A percentile compares a stretch with the other conserved stretches of the same genome.
phyloP scores from a whole-genome alignment of 2,797 vertebrate genomes.

The Sebastes trivittatus region DNA sequence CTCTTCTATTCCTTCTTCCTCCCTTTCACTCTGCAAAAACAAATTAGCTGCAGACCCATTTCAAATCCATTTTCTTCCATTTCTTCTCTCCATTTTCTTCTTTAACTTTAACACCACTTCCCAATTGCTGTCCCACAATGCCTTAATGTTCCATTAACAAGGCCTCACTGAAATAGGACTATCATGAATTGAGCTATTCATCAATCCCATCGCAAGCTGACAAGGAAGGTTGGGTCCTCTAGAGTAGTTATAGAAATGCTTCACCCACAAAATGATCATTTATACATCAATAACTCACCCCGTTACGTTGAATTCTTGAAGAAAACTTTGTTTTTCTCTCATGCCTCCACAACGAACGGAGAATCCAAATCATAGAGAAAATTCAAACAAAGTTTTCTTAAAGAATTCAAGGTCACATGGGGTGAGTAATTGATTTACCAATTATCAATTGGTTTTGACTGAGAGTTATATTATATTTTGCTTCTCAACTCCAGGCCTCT shows the following conservation, averaged over 20 bases:
- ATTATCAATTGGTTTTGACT: no score
- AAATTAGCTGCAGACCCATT: not conserved
- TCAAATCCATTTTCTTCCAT: not conserved
- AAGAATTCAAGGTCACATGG: no score
- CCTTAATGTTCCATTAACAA: not conserved
- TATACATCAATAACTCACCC: no score
- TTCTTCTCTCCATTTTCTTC: no score
- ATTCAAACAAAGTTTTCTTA: no score
- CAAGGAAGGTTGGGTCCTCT: not conserved
- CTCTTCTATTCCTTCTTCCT: not conserved
- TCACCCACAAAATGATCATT: not conserved
- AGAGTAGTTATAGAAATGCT: not conserved
- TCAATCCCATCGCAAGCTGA: not conserved
- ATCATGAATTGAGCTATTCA: not conserved
- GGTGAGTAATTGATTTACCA: no score
- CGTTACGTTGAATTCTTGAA: no score
- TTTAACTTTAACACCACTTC: not conserved
- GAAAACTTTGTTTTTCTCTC: no score
- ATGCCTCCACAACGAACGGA: no score
- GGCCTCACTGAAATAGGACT: not conserved
- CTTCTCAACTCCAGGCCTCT: not conserved
- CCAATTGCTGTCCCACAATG: not conserved
- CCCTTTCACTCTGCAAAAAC: not conserved
- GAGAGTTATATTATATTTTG: not conserved
- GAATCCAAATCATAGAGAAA: no score